These are phyloP conservation scores for human DNA, from an alignment of 2,113 vertebrate species.

Conservation along the genomic window DNA sequence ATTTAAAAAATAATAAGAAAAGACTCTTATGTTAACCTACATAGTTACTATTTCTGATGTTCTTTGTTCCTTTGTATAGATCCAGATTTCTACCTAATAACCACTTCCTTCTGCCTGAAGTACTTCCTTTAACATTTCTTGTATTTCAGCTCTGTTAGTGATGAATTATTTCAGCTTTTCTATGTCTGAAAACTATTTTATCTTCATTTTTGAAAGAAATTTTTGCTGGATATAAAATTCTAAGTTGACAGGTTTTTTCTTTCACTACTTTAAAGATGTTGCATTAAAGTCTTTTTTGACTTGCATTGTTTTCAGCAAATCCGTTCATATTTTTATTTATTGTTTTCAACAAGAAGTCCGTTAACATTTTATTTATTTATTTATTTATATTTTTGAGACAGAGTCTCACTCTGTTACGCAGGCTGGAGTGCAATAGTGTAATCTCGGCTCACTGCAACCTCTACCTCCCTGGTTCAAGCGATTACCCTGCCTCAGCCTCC, in stretches of 20 bases:
- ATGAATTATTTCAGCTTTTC: not conserved
- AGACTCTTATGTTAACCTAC: not conserved
- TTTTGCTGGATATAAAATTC: not conserved
- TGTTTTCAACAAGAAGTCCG: not conserved
- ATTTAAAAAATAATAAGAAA: not conserved
- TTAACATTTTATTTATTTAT: not conserved
- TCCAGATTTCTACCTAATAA: not conserved
- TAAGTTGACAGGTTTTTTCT: not conserved
- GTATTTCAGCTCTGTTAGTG: not conserved
- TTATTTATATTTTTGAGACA: not conserved
- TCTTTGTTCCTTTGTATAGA: not conserved
- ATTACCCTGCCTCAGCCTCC: no score
- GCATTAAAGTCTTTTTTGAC: not conserved
- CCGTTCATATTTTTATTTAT: not conserved
- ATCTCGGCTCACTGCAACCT: no score
- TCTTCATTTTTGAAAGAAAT: not conserved
- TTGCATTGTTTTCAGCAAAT: not conserved
- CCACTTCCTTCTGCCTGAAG: not conserved
- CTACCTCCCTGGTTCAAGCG: no score
- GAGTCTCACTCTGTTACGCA: no score
- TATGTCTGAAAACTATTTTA: not conserved
- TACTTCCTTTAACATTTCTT: not conserved
- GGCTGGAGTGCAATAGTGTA: no score
- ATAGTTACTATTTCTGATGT: not conserved
- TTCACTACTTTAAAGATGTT: not conserved